phyloP scores from a whole-genome alignment of 2,797 vertebrate species.

The Microtus obscurus region DNA sequence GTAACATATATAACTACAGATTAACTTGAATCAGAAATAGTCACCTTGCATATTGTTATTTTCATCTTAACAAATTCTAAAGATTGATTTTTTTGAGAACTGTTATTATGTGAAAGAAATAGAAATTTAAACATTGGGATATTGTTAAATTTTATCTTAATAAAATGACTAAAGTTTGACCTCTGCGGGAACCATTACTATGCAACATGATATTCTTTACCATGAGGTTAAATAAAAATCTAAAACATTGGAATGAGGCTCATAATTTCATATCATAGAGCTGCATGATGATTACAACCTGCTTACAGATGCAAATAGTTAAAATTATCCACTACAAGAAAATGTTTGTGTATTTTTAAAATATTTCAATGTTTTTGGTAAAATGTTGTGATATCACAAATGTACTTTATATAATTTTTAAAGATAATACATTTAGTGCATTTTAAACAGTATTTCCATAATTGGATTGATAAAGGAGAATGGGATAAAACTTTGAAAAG shows the following conservation, averaged over 20 bases:
- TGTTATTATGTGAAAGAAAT: slow-evolving; percentile 15
- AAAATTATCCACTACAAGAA: neutral
- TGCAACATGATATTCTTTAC: neutral
- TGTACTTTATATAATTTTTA: neutral
- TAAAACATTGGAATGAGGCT: neutral
- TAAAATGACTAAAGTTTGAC: neutral
- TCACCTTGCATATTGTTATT: neutral
- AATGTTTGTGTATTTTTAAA: neutral
- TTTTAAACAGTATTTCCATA: neutral
- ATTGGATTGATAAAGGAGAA: neutral
- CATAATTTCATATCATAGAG: neutral
- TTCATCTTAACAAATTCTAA: neutral
- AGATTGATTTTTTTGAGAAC: neutral
- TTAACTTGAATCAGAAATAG: neutral
- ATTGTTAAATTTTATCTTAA: neutral
- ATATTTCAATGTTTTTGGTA: neutral
- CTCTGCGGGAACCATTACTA: neutral
- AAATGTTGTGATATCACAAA: slow-evolving; percentile 13
- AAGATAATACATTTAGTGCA: neutral
- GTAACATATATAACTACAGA: neutral
- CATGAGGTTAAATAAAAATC: slow-evolving; percentile 34
- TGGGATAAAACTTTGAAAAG: neutral
- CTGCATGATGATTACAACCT: neutral
- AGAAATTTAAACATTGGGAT: neutral
- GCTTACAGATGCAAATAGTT: neutral